phyloP scores from a whole-genome alignment of 1,140 invertebrate genomes.

The Drosophila ohnishii region DNA sequence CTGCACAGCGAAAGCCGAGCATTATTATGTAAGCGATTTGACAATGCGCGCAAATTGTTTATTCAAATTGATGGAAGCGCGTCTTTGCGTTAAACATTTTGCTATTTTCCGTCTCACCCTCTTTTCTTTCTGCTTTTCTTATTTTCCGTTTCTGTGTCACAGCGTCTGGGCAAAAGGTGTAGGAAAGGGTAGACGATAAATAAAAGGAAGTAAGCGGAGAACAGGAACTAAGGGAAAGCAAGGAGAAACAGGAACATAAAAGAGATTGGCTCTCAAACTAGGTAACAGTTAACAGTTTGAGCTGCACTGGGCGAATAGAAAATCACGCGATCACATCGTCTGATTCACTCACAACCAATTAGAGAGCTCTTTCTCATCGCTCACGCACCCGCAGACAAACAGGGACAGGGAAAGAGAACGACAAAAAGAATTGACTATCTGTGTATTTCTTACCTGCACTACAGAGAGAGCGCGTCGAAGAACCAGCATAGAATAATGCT shows the following conservation, averaged over 20 bases:
- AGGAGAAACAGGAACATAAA: not conserved
- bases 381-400: constrained; percentile 19
- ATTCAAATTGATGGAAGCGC: constrained; percentile 68
- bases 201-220: not conserved
- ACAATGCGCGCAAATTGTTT: constrained; percentile 67
- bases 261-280: constrained; percentile 9
- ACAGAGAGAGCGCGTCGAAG: not conserved
- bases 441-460: constrained; percentile 7
- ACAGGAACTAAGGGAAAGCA: not conserved
- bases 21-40: constrained; percentile 66
- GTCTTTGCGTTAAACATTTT: constrained; percentile 61
- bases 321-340: constrained; percentile 74
- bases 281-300: constrained; percentile 53
- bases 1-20: constrained; percentile 25
- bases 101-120: constrained; percentile 14
- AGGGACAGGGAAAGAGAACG: constrained; percentile 13
- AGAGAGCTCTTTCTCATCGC: constrained; percentile 39
- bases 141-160: constrained; percentile 56
- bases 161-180: constrained; percentile 23
- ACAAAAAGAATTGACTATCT: constrained; percentile 12
- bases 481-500: constrained; percentile 20
- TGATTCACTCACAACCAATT: constrained; percentile 71
- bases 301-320: constrained; percentile 18
- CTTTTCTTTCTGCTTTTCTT: constrained; percentile 7
- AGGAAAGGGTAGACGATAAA: constrained; percentile 1